Base-by-base conservation (phyloP, 2,888 invertebrate genomes). In the Drosophila demipolita region DNA sequence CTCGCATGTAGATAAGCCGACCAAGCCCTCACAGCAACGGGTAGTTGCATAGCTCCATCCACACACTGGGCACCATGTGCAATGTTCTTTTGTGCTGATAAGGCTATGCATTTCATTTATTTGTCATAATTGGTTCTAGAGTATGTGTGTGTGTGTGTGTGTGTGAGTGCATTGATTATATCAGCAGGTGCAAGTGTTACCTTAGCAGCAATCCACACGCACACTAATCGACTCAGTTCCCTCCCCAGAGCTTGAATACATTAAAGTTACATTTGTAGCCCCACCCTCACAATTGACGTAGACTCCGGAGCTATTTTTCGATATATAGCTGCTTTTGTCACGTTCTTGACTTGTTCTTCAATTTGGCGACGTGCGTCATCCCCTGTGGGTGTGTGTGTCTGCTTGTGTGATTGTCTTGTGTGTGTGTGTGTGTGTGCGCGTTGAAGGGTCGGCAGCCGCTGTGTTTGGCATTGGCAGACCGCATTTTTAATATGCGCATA, bases 401-500 rank as follows among this genome's bases (percentile, higher is more conserved):
- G 26, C 48, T 29, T 57, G 29, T 45, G 36, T 49, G 48, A 40
- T 38, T 55, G 23, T 49, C 15, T 36, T 57, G 12, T 55, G 48
- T 61, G 42, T 42, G 40, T 36, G 9, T 57, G 35, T 53, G 33
- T 49, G 26, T 48, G 50, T 59, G 12, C 48, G 50, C 60, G 49
- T 50, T 57, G 63, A 72, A 61, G 72, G 73, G 77, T 64, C 59
- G 54, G 58, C 50, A 73, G 52, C 55, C 53, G 67, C 53, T 75
- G 75, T 83, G 87, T 86, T 87, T 87, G 89, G 85, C 87, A 89
- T 70, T 82, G 82, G 74, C 87, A 87, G 87, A 85, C 87, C 87
- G 72, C 85, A 85, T 85, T 87, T 86, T 87, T 87, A 89, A 87
- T 87, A 87, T 87, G 87, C 89, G 82, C 89, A 87, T 87, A 87